Evolutionary conservation across 2,113 vertebrate genomes (phyloP), one percentile per base, ranked within the genome.

Genomic region (Cyprinodon variegatus): DNA sequence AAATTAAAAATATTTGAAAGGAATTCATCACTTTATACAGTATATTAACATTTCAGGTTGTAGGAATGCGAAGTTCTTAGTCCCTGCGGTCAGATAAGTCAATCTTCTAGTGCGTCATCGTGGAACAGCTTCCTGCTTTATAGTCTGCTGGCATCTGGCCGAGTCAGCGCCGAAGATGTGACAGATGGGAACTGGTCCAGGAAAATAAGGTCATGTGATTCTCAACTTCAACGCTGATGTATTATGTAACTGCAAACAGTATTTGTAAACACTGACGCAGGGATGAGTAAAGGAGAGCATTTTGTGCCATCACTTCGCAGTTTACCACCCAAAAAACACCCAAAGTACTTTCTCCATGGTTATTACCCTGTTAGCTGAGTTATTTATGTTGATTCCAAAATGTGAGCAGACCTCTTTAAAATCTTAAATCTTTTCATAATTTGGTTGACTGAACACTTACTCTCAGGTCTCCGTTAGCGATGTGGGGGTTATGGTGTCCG

Each of bases 391-490:
- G 17, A 57, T n/a, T 57, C 20, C 50, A 4, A 4, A 11, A 20
- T 17, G 41, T 4, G n/a, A 8, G 14, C 29, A 57, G 48, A 1
- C 46, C 57, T 36, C 13, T 39, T 11, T 11, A n/a, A 65, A 40
- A 22, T 12, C 65, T 7, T 64, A 14, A 64, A 5, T 39, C 9
- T 40, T 64, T 64, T 6, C 15, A 17, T 64, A 17, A 40, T 13
- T 64, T 11, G 3, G 37, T 57, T 9, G 50, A 57, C 17, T 57
- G 50, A 57, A 36, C 40, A 64, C 96, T 92, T 93, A 99, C 98
- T 94, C 97, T 89, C 79, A 99, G 94, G 91, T 99, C 98, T 0
- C 98, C 98, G 3, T 99, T 99, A 65, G 96, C 94, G 86, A 98
- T 94, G 83, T 98, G 98, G 0, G 96, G 95, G 83, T 86, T 89